phyloP scores from a whole-genome alignment of 2,888 invertebrate species.

The Scaptomyza parva region DNA sequence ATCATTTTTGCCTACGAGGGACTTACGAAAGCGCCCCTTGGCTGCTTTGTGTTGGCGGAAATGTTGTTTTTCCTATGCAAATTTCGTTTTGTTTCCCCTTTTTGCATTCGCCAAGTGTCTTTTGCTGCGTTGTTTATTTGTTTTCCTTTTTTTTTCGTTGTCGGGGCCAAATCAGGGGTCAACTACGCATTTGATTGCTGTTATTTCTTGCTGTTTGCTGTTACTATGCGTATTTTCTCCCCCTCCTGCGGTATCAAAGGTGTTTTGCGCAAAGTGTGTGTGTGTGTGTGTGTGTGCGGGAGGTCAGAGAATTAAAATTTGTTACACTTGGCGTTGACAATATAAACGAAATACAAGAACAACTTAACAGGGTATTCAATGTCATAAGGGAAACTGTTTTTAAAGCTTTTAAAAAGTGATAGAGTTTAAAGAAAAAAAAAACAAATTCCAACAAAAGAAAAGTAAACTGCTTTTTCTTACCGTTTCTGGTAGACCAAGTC shows the following conservation, averaged over 20 bases:
- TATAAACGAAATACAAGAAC: constrained; percentile 5
- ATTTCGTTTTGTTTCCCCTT: constrained; percentile 49
- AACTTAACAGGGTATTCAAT: constrained; percentile 11
- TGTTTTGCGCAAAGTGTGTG: constrained; percentile 45
- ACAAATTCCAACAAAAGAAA: background rate
- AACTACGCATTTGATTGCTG: constrained; percentile 68
- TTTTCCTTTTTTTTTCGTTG: constrained; percentile 21
- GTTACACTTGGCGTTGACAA: constrained; percentile 42
- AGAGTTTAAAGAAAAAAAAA: background rate
- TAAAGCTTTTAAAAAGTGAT: background rate
- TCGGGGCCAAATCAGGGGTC: constrained; percentile 63
- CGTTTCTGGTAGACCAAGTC: background rate
- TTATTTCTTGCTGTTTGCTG: constrained; percentile 43
- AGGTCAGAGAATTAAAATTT: constrained; percentile 56
- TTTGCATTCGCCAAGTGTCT: constrained; percentile 59
- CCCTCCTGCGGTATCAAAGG: constrained; percentile 22
- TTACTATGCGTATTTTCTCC: constrained; percentile 36
- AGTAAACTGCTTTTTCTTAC: background rate
- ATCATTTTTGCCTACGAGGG: background rate
- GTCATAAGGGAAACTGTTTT: no score
- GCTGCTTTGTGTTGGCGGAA: constrained; percentile 67
- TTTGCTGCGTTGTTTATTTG: constrained; percentile 62
- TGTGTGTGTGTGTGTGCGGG: constrained; percentile 56
- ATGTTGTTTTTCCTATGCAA: constrained; percentile 68
- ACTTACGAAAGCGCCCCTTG: constrained; percentile 36